A percentile compares a stretch with the other conserved stretches of the same genome.
Evolutionary conservation across 2,888 invertebrate genomes (phyloP).

Genomic region (Quadroppia sp.): DNA sequence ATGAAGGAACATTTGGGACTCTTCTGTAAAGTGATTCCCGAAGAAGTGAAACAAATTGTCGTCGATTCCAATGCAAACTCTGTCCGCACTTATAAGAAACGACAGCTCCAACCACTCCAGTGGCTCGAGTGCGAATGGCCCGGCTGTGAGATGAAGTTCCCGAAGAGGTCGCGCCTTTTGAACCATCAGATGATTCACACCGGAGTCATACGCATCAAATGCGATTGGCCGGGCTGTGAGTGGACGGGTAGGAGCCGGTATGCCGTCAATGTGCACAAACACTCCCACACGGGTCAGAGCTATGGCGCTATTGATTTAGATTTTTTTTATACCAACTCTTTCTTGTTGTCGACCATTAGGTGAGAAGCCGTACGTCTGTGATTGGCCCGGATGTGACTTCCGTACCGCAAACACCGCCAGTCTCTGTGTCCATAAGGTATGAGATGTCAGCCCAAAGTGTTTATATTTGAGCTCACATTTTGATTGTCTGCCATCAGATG

Average conservation of each 20-base stretch:
- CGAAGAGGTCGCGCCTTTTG: not conserved
- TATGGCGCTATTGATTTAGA: not conserved
- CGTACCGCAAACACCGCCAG: not conserved
- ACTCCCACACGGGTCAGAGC: not conserved
- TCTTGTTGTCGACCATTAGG: not conserved
- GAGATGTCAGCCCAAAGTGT: not conserved
- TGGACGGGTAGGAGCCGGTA: not conserved
- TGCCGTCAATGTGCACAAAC: not conserved
- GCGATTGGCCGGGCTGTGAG: conserved; percentile 27
- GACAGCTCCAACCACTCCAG: not conserved
- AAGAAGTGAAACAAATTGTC: not conserved
- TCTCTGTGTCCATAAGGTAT: conserved; percentile 12
- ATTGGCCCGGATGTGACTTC: conserved; percentile 23
- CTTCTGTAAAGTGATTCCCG: not conserved
- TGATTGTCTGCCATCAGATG: not conserved
- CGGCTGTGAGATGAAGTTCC: not conserved
- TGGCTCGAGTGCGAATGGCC: not conserved
- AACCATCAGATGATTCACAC: not conserved
- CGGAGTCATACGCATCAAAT: not conserved
- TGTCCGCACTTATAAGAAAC: no score
- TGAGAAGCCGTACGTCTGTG: not conserved
- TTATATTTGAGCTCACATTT: not conserved
- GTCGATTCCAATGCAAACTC: not conserved
- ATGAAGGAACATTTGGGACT: not conserved
- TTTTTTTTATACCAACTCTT: not conserved